Evolutionary conservation across 2,113 vertebrate species (phyloP).

Genomic region (Atlantisia rogersi): DNA sequence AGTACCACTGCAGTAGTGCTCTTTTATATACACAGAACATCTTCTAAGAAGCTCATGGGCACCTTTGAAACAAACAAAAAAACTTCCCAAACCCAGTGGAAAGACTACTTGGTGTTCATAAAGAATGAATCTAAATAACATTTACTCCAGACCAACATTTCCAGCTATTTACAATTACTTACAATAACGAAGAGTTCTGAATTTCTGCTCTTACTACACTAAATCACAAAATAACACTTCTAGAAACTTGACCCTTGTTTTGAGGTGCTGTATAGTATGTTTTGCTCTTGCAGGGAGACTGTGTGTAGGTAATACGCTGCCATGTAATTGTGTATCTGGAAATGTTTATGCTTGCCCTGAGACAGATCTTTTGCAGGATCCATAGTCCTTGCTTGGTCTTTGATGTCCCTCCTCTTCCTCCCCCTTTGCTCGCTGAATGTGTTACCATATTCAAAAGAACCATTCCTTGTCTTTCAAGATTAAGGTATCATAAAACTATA

Average conservation of each 20-base stretch:
- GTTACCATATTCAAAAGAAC: not conserved
- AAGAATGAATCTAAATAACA: not conserved
- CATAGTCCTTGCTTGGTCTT: not conserved
- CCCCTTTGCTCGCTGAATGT: not conserved
- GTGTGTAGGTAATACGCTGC: not conserved
- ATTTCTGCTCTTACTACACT: not conserved
- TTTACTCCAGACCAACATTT: not conserved
- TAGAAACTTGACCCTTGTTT: not conserved
- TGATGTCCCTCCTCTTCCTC: not conserved
- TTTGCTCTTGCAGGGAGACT: not conserved
- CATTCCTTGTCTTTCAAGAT: not conserved
- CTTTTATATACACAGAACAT: not conserved
- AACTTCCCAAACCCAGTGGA: no score
- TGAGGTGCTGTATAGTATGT: no score
- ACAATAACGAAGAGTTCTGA: not conserved
- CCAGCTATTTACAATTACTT: not conserved
- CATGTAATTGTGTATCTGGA: not conserved
- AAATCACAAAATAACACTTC: not conserved
- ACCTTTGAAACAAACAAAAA: not conserved
- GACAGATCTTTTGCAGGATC: not conserved
- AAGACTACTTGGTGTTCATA: not conserved
- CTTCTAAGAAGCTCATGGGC: not conserved
- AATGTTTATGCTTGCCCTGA: not conserved
- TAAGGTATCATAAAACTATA: not conserved
- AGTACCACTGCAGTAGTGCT: not conserved